Evolutionary conservation across 2,888 invertebrate genomes (phyloP), one percentile per base, ranked within the genome.

Genomic region (Pseudanteris insignis): DNA sequence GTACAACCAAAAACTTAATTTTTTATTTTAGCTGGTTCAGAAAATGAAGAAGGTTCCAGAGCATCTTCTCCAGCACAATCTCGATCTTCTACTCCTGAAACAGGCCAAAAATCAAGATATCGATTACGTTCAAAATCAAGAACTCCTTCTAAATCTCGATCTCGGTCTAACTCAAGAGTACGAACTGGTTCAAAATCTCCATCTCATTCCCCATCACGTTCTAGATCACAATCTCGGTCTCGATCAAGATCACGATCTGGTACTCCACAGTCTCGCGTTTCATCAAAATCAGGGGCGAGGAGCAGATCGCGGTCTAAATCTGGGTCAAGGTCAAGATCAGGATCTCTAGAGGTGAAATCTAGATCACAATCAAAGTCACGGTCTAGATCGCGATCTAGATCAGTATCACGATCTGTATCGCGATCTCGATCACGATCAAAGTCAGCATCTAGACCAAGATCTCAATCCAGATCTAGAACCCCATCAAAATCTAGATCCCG

Each of bases 31-130:
- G 77, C 70, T 64, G 79, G 69, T 38, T 80, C 79, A 13, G 81
- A 80, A 26, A 80, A 79, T 34, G 81, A 80, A 59, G 75, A 62
- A 4, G 74, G 64, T 11, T 78, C 86, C 0, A 81, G 78, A 0
- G 84, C 84, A 0, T 74, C 77, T 14, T 82, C 82, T 1, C 71
- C 76, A n/a, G 80, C 28, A 8, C 33, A 11, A 75, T 71, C 11
- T 78, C 80, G 3, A 75, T 71, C 48, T 72, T 68, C 46, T 71
- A 75, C 74, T 6, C 70, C 70, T 53, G 66, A 50, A 4, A 55
- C 80, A 1, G 69, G 71, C 6, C 77, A 80, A 7, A 40, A 50
- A 54, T 73, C 77, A 2, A 32, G 30, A 9, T 65, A 63, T 1
- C 2, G 37, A 21, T 57, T 44, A 2, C 55, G 43, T 9, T 69